Conservation (phyloP, 2,113 vertebrate species). For the Solea senegalensis region DNA sequence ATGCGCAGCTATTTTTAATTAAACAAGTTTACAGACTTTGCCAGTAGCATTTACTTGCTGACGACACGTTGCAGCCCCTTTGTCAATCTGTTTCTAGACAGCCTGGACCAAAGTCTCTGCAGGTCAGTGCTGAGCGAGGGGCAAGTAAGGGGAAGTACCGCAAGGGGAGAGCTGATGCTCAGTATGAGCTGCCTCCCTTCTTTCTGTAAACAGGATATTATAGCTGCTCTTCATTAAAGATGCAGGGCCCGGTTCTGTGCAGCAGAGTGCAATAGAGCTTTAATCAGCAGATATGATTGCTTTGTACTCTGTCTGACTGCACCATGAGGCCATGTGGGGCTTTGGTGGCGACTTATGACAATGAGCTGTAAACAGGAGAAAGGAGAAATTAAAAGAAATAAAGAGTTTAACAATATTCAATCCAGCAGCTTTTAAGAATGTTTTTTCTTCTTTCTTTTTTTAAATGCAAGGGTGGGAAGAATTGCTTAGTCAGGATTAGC, state of each 20-base stretch:
- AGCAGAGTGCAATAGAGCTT: constrained; percentile 84
- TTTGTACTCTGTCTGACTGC: constrained; percentile 81
- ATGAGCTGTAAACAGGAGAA: constrained; percentile 68
- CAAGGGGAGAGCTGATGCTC: constrained; percentile 64
- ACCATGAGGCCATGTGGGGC: constrained; percentile 65
- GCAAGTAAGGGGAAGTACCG: constrained; percentile 57
- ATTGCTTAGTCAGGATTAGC: constrained; percentile 49
- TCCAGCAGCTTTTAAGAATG: constrained; percentile 56
- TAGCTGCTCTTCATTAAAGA: constrained; percentile 81
- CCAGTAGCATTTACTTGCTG: constrained; percentile 15
- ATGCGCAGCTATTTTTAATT: neutral
- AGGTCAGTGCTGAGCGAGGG: constrained; percentile 51
- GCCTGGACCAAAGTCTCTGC: constrained; percentile 36
- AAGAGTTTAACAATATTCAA: constrained; percentile 74
- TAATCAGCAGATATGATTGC: constrained; percentile 88
- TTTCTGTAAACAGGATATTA: constrained; percentile 79
- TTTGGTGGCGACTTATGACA: constrained; percentile 73
- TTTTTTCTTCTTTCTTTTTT: constrained; percentile 44
- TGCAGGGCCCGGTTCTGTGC: constrained; percentile 76
- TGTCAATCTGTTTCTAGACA: constrained; percentile 23
- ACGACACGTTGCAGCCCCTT: constrained; percentile 43
- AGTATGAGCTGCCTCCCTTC: constrained; percentile 67
- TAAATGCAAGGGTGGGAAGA: constrained; percentile 38
- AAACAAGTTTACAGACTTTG: constrained; percentile 2
- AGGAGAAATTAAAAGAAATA: constrained; percentile 65